phyloP scores from a whole-genome alignment of 2,888 invertebrate genomes.

The Strigamia transsilvanica region DNA sequence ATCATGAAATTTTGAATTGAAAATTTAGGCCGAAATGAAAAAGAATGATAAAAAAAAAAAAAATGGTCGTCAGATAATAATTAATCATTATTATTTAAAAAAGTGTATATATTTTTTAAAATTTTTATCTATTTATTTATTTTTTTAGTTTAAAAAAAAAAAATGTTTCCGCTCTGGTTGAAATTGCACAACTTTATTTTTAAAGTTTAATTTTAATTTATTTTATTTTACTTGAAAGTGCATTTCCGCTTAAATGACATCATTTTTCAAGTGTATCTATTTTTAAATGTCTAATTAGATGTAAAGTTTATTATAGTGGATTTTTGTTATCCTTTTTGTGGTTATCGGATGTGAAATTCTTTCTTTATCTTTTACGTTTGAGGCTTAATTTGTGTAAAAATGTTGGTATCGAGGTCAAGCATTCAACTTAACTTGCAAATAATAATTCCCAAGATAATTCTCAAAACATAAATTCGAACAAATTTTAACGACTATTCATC shows the following conservation, averaged over 20 bases:
- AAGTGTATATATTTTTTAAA: background rate
- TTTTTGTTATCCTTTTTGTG: slow-evolving; percentile 38
- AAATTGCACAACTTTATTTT: too few species aligned
- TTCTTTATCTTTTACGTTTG: slow-evolving; percentile 38
- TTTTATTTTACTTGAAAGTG: background rate
- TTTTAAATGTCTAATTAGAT: slow-evolving; percentile 33
- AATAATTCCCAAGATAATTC: slow-evolving; percentile 8
- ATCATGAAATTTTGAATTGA: slow-evolving; percentile 36
- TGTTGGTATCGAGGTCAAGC: slow-evolving; percentile 42
- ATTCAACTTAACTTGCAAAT: slow-evolving; percentile 35
- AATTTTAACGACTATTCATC: too few species aligned
- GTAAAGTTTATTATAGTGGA: slow-evolving; percentile 18
- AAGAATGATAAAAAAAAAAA: background rate
- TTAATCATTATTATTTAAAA: background rate
- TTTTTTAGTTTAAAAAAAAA: background rate
- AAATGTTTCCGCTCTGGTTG: too few species aligned
- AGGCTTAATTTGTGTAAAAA: slow-evolving; percentile 48
- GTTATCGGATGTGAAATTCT: slow-evolving; percentile 48
- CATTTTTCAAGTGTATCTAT: slow-evolving; percentile 18
- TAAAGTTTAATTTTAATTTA: background rate
- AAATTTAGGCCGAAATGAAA: slow-evolving; percentile 33
- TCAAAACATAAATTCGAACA: background rate
- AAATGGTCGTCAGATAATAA: background rate
- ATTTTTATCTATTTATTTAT: background rate
- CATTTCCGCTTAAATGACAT: slow-evolving; percentile 41